phyloP scores from a whole-genome alignment of 2,797 vertebrate genomes.

The Aplochiton taeniatus region DNA sequence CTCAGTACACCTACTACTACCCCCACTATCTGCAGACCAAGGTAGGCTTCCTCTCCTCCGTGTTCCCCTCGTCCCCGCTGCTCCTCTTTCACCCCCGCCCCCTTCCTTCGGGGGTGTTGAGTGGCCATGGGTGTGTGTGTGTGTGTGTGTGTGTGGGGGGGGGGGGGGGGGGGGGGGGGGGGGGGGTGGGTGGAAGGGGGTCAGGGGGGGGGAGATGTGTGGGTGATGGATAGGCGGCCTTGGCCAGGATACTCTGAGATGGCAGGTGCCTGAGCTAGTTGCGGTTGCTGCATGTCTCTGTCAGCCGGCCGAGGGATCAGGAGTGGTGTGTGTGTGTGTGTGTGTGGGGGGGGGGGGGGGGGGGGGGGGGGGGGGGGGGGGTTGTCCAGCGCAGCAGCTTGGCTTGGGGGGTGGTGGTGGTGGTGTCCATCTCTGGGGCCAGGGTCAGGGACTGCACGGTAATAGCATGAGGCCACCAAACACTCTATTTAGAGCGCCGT shows the following conservation, averaged over 20 bases:
- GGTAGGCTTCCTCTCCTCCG: conserved; percentile 71
- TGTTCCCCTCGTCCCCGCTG: neutral
- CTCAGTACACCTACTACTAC: conserved; percentile 99
- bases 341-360: neutral
- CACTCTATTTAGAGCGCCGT: too few species aligned
- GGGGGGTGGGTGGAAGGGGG: conserved; percentile 50
- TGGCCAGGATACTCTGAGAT: conserved; percentile 58
- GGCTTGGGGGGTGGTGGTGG: too few species aligned
- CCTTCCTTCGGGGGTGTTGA: neutral
- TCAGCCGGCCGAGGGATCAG: conserved; percentile 20
- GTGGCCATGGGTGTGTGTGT: conserved; percentile 43
- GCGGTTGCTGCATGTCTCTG: conserved; percentile 39
- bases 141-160: too few species aligned
- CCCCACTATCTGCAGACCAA: conserved; percentile 98
- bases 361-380: neutral
- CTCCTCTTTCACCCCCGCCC: neutral
- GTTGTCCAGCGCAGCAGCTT: too few species aligned
- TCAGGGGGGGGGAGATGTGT: conserved; percentile 45
- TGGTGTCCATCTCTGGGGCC: too few species aligned
- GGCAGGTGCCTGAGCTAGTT: conserved; percentile 47
- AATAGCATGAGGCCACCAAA: too few species aligned
- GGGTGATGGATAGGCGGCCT: conserved; percentile 66
- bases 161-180: conserved; percentile 39
- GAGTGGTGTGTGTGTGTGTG: neutral
- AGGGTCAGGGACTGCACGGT: conserved; percentile 35